A percentile compares a stretch with the other conserved stretches of the same genome.
These are phyloP conservation scores for Philaethria dido DNA, from an alignment of 2,888 invertebrate genomes.

Conservation along the genomic window DNA sequence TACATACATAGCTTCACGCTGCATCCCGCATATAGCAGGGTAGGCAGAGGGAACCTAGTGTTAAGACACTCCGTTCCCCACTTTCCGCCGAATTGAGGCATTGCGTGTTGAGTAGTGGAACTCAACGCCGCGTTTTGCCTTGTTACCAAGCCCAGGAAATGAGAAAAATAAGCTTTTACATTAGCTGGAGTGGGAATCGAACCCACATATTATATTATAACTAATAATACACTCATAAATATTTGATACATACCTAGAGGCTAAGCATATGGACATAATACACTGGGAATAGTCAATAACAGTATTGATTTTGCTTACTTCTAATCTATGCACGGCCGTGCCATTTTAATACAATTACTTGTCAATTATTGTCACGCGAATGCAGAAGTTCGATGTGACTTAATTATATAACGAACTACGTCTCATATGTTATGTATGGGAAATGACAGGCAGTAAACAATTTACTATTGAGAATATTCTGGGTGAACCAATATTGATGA, in stretches of 20 bases:
- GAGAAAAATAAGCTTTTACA: too few relatives aligned
- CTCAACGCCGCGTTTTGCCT: too few relatives aligned
- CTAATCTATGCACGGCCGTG: conserved; percentile 21
- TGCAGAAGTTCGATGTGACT: conserved; percentile 9
- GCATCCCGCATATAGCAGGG: too few relatives aligned
- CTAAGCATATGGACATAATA: background rate
- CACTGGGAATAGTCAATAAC: background rate
- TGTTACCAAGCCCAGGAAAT: too few relatives aligned
- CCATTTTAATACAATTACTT: conserved; percentile 20
- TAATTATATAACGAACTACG: conserved; percentile 6
- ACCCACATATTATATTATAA: background rate
- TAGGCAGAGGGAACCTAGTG: too few relatives aligned
- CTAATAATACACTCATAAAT: too few relatives aligned
- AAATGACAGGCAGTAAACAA: background rate
- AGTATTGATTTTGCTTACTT: conserved; percentile 15
- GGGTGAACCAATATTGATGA: too few relatives aligned
- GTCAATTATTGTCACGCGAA: conserved; percentile 23
- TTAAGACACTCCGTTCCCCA: too few relatives aligned
- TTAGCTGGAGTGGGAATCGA: too few relatives aligned
- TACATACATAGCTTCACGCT: too few relatives aligned
- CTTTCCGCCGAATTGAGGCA: too few relatives aligned
- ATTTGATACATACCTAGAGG: background rate
- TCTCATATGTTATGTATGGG: conserved; percentile 7
- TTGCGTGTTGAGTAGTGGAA: too few relatives aligned
- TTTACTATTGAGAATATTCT: background rate